These are phyloP conservation scores for Anthonomus grandis DNA, from an alignment of 1,140 invertebrate genomes.

Conservation along the genomic window DNA sequence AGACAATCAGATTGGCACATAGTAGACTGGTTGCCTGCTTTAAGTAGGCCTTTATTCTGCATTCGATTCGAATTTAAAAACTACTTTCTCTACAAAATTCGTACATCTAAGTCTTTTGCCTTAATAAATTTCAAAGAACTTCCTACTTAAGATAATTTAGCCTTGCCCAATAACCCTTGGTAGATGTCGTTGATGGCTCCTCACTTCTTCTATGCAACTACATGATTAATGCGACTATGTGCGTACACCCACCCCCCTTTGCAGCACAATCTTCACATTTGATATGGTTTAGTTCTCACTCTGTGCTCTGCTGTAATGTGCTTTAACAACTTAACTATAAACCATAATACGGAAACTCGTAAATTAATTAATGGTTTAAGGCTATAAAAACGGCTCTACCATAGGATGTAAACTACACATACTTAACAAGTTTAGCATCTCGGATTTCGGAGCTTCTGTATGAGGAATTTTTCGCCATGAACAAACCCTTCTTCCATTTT, in stretches of 20 bases:
- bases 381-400: no score
- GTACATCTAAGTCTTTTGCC: neutral
- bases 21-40: neutral
- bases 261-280: constrained; percentile 36
- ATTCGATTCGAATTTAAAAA: neutral
- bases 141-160: neutral
- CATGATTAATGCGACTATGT: constrained; percentile 38
- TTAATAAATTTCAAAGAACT: neutral
- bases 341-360: no score
- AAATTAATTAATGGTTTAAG: no score
- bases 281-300: constrained; percentile 29
- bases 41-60: neutral
- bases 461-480: no score
- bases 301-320: constrained; percentile 29
- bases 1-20: neutral
- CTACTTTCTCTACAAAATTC: neutral
- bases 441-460: no score
- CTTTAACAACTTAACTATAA: neutral
- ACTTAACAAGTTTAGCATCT: no score
- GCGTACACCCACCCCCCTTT: constrained; percentile 32
- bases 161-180: constrained; percentile 43
- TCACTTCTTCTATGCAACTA: constrained; percentile 38
- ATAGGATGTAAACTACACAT: no score
- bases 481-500: no score
- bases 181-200: constrained; percentile 34